Percentiles rank a stretch among this genome's conserved stretches.
These are phyloP conservation scores for Orbicella faveolata DNA, from an alignment of 64 coral and sea anemone species.

Conservation along the genomic window DNA sequence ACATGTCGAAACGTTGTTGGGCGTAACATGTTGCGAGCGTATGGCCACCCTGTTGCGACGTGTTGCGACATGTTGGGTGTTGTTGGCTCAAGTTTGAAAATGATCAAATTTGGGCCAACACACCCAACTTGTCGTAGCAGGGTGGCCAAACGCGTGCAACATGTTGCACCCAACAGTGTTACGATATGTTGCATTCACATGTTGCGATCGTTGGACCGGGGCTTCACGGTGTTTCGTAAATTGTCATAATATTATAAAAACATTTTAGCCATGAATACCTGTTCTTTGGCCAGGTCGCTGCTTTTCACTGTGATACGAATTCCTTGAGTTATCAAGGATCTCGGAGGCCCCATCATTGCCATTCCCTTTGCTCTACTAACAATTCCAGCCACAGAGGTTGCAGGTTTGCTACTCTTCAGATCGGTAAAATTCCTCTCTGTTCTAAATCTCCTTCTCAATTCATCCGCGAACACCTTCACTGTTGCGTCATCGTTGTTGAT, in stretches of 20 bases:
- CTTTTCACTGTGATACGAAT: constrained; percentile 45
- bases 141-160: no score
- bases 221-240: no score
- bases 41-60: no score
- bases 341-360: not conserved
- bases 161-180: no score
- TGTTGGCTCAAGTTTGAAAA: no score
- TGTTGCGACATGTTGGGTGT: no score
- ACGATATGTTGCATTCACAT: no score
- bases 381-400: not conserved
- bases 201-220: no score
- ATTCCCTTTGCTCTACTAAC: not conserved
- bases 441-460: constrained; percentile 63
- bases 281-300: constrained; percentile 42
- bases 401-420: not conserved
- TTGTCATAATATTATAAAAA: not conserved
- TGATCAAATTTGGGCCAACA: no score
- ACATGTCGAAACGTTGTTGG: no score
- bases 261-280: constrained; percentile 17
- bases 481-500: constrained; percentile 66
- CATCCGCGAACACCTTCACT: constrained; percentile 42
- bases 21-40: no score
- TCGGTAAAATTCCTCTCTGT: constrained; percentile 41
- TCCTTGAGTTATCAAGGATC: constrained; percentile 31
- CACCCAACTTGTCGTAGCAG: no score